Evolutionary conservation across 2,113 vertebrate species (phyloP), one percentile per base, ranked within the genome.

Genomic region (Corythornis madagascariensis): DNA sequence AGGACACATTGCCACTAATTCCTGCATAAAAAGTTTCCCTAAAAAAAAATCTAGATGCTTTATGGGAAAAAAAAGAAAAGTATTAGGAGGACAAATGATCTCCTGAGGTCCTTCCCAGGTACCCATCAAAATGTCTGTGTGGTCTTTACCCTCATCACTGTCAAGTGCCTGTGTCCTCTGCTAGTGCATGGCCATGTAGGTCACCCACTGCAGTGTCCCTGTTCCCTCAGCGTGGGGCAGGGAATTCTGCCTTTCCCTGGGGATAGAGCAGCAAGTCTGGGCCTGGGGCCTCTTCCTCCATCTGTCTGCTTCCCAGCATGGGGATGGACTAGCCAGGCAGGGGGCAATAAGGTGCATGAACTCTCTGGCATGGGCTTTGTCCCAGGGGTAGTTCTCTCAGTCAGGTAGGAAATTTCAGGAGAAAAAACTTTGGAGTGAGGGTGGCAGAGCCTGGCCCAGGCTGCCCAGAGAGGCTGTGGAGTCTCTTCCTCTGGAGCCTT

Each of bases 261-360:
- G 31, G 33, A 47, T 45, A n/a, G 47, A 78, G 61, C 61, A 65
- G 61, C 13, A 31, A 45, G 33, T 31, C 17, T 21, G 60, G 50
- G 13, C 61, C 67, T 45, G 26, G 29, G 53, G n/a, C 25, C 29
- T 26, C 38, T 33, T 48, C 38, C 38, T 24, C 5, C 11, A 3
- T 6, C 21, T 55, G 25, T 67, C 67, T 38, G 13, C 45, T 38
- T 25, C 5, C 11, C 35, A 33, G 0, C 12, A 1, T 1, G 8
- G 31, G 40, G 10, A 22, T 38, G 40, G 35, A 26, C 16, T 8
- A 3, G 31, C 18, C 0, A 28, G 48, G 38, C 33, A 65, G 16
- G 18, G 17, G 21, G 26, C 13, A 29, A 14, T 1, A 42, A 38
- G 70, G 21, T 40, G 28, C 5, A 2, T 3, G 31, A 24, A 13